These are phyloP conservation scores for Botia kubotai DNA, from an alignment of 2,797 vertebrate species.

Conservation along the genomic window DNA sequence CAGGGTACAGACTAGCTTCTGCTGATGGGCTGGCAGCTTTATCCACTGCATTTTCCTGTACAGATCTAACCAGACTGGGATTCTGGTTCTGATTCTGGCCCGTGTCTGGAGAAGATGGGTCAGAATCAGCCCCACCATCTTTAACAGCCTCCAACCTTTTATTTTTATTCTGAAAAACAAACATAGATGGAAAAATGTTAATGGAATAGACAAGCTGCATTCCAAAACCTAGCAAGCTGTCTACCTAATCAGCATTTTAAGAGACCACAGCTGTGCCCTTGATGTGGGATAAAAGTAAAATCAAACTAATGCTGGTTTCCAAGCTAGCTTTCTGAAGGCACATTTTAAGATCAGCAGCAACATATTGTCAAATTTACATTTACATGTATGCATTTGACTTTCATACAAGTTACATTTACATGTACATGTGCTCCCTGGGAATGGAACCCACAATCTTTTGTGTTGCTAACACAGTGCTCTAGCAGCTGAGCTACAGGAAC, in stretches of 20 bases:
- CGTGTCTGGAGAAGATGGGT: constrained; percentile 73
- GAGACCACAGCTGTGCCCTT: too few species aligned
- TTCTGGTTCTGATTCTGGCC: constrained; percentile 77
- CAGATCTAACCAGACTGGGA: constrained; percentile 21
- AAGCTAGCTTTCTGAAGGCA: background rate
- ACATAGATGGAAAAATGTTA: background rate
- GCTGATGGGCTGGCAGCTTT: constrained; percentile 61
- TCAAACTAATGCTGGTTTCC: too few species aligned
- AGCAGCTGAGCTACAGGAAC: too few species aligned
- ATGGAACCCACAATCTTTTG: too few species aligned
- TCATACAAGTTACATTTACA: too few species aligned
- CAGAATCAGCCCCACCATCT: constrained; percentile 68
- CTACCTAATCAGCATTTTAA: background rate
- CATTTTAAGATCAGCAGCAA: background rate
- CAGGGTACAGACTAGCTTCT: constrained; percentile 60
- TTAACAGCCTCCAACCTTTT: constrained; percentile 75
- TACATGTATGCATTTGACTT: too few species aligned
- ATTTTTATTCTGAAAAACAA: constrained; percentile 81
- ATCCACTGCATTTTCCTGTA: constrained; percentile 56
- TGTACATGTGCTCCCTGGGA: too few species aligned
- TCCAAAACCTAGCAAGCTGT: background rate
- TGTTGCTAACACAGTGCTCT: too few species aligned
- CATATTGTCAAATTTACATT: too few species aligned
- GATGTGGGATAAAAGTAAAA: too few species aligned
- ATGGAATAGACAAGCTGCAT: background rate